Evolutionary conservation across 2,888 invertebrate genomes (phyloP).

Genomic region (Vanessa cardui): DNA sequence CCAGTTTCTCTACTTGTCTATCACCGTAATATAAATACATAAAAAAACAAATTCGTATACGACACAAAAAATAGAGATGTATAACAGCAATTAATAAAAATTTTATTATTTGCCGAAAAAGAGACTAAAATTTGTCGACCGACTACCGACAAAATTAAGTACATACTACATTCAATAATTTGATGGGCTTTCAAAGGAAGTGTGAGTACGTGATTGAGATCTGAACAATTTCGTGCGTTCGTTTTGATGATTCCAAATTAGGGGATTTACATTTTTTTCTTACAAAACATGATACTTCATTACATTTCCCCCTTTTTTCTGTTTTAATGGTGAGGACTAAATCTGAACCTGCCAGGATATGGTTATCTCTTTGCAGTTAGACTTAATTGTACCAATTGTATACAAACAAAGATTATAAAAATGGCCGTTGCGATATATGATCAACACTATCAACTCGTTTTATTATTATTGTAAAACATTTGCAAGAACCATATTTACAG

Average conservation of each 20-base stretch:
- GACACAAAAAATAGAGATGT: not conserved
- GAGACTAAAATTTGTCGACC: not conserved
- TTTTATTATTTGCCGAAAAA: not conserved
- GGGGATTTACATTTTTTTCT: constrained; percentile 23
- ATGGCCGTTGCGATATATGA: too few species aligned
- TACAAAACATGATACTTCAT: constrained; percentile 2
- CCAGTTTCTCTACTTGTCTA: too few species aligned
- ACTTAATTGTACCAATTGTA: not conserved
- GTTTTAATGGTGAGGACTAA: not conserved
- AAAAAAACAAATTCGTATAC: not conserved
- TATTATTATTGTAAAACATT: too few species aligned
- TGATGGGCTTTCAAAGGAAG: constrained; percentile 33
- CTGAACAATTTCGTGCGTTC: constrained; percentile 17
- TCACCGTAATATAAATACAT: too few species aligned
- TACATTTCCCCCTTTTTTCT: not conserved
- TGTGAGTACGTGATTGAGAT: constrained; percentile 35
- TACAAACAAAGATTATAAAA: too few species aligned
- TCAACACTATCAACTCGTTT: too few species aligned
- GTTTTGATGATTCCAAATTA: constrained; percentile 35
- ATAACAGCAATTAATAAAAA: not conserved
- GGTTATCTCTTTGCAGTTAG: not conserved
- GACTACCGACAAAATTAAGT: constrained; percentile 13
- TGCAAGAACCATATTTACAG: too few species aligned
- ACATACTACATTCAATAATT: constrained; percentile 23
- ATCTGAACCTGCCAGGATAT: not conserved